Conservation (phyloP, 2,113 vertebrate genomes). For the Oreochromis niloticus region DNA sequence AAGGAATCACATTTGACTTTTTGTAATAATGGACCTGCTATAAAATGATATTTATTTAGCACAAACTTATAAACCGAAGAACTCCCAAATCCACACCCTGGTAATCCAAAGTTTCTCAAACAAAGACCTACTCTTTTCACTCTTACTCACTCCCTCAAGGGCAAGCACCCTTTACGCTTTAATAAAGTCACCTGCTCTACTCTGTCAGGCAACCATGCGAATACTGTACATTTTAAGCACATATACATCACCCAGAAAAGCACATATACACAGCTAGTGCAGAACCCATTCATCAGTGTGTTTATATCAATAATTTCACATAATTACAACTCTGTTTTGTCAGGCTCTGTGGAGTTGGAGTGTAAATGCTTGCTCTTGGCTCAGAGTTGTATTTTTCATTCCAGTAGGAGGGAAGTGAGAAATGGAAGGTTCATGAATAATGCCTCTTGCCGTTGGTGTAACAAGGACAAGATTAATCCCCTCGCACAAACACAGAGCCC, state of each 20-base stretch:
- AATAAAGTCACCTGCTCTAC: background rate
- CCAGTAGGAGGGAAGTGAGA: conserved; percentile 31
- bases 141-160: background rate
- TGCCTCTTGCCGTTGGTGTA: conserved; percentile 57
- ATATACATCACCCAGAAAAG: background rate
- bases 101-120: conserved; percentile 1
- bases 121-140: conserved; percentile 1
- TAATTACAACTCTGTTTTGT: conserved; percentile 62
- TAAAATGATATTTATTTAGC: conserved; percentile 33
- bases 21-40: background rate
- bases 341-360: conserved; percentile 38
- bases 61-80: conserved; percentile 5
- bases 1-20: conserved; percentile 34
- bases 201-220: background rate
- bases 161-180: background rate
- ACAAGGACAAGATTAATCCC: conserved; percentile 72
- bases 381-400: conserved; percentile 45
- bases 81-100: background rate
- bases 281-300: conserved; percentile 49
- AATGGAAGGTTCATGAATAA: conserved; percentile 56
- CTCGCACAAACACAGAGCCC: conserved; percentile 53
- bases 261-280: background rate
- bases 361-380: conserved; percentile 47
- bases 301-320: conserved; percentile 62
- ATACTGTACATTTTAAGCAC: background rate